phyloP scores from a whole-genome alignment of 2,888 invertebrate species.

The Chrysodeixis includens region DNA sequence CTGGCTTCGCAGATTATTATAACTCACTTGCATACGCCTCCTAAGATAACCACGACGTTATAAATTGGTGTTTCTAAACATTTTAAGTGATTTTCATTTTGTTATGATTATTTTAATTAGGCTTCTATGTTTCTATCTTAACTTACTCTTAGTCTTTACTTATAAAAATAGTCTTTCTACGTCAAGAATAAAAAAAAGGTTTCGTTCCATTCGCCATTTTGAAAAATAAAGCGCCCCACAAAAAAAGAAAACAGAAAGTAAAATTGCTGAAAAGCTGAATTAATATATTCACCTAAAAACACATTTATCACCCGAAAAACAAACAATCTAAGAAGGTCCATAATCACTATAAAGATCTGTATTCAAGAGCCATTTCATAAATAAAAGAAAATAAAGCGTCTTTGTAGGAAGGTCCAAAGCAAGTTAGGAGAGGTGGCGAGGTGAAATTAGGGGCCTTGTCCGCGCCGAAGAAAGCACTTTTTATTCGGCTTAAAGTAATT shows the following conservation, averaged over 20 bases:
- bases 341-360: constrained; percentile 21
- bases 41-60: constrained; percentile 40
- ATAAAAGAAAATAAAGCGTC: constrained; percentile 53
- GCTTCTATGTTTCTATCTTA: neutral
- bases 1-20: constrained; percentile 53
- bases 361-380: constrained; percentile 45
- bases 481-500: constrained; percentile 88
- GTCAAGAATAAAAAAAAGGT: too few relatives aligned
- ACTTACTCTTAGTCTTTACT: too few relatives aligned
- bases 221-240: too few relatives aligned
- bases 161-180: too few relatives aligned
- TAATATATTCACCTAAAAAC: neutral
- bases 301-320: constrained; percentile 9
- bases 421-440: constrained; percentile 71
- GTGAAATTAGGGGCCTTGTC: constrained; percentile 85
- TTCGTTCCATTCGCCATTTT: too few relatives aligned
- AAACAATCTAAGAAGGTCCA: neutral
- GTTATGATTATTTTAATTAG: neutral
- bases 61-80: constrained; percentile 30
- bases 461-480: constrained; percentile 82
- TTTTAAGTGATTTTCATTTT: neutral
- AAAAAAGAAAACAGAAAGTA: too few relatives aligned
- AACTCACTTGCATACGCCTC: constrained; percentile 49
- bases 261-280: too few relatives aligned
- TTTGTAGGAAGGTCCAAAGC: constrained; percentile 55